Evolutionary conservation across 37 sponge, comb jelly and placozoan species (phyloP), one percentile per base, ranked within the genome.

Genomic region (Tethya wilhelma): DNA sequence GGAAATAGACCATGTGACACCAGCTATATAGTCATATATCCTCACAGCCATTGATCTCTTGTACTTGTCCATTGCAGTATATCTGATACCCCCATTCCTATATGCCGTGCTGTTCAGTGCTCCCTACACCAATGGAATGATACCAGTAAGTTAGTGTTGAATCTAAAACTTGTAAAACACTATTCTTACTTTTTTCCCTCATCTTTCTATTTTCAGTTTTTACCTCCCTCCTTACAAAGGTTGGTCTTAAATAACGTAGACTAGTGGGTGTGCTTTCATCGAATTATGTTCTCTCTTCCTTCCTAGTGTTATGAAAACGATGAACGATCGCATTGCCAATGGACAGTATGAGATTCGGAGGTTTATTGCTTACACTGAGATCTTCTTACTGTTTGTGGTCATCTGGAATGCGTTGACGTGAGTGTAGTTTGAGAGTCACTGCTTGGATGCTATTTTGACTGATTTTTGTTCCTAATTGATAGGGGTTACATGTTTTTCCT

Each of bases 351-450:
- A 77, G 45, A 17, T 82, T 19, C 25, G 69, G 43, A 30, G 89
- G 53, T 82, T 82, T 44, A 82, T 88, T 25, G 89, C 89, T n/a
- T 77, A 82, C 44, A 46, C 83, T 22, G 89, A 88, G 73, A 82
- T 88, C 67, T 88, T 88, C 56, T 38, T 88, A 20, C 60, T 88
- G 78, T 28, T 78, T 0, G 65, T 88, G 6, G 83, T 88, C 0
- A 40, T 73, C 44, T 83, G 64, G 70, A 89, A 79, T 45, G 56
- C 69, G 3, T 34, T 83, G 7, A 66, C 57, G 89, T 83, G 41
- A 78, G 79, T 29, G 29, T 19, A 49, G 29, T 19, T 42, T 22
- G 22, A 42, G 38, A 4, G 8, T 29, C 17, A 11, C 25, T 56
- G 40, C 34, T 25, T 59, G 56, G 7, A 19, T 75, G 62, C 31